phyloP scores from a whole-genome alignment of 2,888 invertebrate species.

The Hirtodrosophila alboralis region DNA sequence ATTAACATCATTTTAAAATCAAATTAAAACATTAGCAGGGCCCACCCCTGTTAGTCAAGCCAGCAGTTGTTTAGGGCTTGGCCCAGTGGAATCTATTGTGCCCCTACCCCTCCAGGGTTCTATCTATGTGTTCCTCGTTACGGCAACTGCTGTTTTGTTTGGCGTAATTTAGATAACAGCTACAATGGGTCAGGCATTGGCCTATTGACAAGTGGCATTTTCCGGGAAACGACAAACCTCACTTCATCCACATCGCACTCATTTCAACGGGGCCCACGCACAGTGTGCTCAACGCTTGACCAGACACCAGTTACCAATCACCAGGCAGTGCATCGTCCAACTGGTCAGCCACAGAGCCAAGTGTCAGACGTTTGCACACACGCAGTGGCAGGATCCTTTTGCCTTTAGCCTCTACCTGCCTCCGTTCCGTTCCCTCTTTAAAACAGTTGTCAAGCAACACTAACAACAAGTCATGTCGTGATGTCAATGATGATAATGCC shows the following conservation, averaged over 20 bases:
- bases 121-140: slow-evolving; percentile 47
- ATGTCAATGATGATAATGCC: slow-evolving; percentile 77
- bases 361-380: slow-evolving; percentile 60
- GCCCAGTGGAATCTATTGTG: slow-evolving; percentile 17
- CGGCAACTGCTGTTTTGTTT: slow-evolving; percentile 80
- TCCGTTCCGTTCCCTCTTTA: slow-evolving; percentile 26
- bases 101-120: slow-evolving; percentile 28
- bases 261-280: slow-evolving; percentile 59
- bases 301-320: slow-evolving; percentile 25
- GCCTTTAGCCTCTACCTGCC: slow-evolving; percentile 41
- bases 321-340: slow-evolving; percentile 38
- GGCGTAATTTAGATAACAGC: slow-evolving; percentile 80
- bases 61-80: slow-evolving; percentile 35
- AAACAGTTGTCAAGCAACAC: slow-evolving; percentile 75
- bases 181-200: slow-evolving; percentile 57
- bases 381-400: slow-evolving; percentile 61
- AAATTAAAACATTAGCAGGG: slow-evolving; percentile 81
- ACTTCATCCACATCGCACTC: slow-evolving; percentile 55
- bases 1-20: slow-evolving; percentile 81
- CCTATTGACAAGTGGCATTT: slow-evolving; percentile 80
- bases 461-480: slow-evolving; percentile 66
- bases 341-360: slow-evolving; percentile 63
- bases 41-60: slow-evolving; percentile 59
- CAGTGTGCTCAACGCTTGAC: slow-evolving; percentile 36
- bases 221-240: slow-evolving; percentile 72